Evolutionary conservation across 1,140 invertebrate genomes (phyloP).

Genomic region (Aphis craccivora): DNA sequence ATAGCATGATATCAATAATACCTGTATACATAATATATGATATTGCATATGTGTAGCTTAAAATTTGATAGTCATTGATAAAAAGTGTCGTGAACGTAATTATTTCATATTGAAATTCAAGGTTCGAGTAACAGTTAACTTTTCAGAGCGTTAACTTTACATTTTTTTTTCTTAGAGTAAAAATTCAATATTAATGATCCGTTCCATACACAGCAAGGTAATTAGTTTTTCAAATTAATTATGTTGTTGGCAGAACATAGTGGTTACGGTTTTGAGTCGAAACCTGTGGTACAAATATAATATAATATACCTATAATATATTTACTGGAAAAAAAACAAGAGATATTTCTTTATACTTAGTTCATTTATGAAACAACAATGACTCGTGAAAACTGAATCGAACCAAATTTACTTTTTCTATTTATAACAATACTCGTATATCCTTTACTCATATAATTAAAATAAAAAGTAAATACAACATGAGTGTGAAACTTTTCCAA

Average conservation of each 20-base stretch:
- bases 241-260: background rate
- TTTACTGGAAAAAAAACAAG: background rate
- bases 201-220: background rate
- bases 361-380: background rate
- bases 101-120: background rate
- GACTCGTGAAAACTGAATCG: background rate
- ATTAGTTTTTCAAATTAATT: constrained; percentile 1
- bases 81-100: background rate
- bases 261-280: background rate
- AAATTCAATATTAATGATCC: constrained; percentile 2
- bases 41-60: background rate
- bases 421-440: background rate
- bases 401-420: background rate
- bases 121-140: background rate
- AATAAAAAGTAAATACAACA: background rate
- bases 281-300: background rate
- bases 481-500: constrained; percentile 15
- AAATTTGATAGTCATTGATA: background rate
- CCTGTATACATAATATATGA: background rate
- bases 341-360: background rate
- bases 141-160: background rate
- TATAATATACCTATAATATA: background rate
- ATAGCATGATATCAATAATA: too few relatives aligned
- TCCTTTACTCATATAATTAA: background rate
- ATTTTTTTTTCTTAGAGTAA: background rate